A percentile compares a stretch with the other conserved stretches of the same genome.
Conservation (phyloP, 2,113 vertebrate species). For the Arizona elegans region DNA sequence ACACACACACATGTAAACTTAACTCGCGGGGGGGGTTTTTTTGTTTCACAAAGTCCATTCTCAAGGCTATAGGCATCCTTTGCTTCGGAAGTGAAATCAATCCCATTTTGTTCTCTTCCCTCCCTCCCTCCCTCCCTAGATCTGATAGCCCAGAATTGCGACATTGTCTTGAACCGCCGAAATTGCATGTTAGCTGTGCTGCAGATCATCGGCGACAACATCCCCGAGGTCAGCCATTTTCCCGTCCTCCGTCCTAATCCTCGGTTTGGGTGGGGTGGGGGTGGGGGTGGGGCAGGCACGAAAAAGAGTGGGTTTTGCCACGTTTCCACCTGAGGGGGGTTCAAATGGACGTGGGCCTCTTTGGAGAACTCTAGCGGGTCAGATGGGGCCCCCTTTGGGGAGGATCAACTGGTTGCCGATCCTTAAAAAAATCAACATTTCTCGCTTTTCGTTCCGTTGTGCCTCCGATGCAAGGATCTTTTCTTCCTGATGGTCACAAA, state of each 20-base stretch:
- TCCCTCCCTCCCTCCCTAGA: constrained; percentile 58
- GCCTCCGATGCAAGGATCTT: background rate
- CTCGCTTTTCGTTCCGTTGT: background rate
- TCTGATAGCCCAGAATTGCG: constrained; percentile 80
- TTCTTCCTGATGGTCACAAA: background rate
- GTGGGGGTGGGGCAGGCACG: too few species aligned
- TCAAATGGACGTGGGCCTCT: background rate
- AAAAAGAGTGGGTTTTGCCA: background rate
- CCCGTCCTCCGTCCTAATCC: too few species aligned
- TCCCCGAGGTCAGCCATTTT: constrained; percentile 78
- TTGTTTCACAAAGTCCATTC: too few species aligned
- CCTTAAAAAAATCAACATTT: background rate
- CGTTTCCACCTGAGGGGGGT: background rate
- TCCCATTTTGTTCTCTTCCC: background rate
- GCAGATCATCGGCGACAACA: constrained; percentile 85
- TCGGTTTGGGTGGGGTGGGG: background rate
- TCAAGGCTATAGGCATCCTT: rapidly evolving
- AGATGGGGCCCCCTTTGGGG: background rate
- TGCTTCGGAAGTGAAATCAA: background rate
- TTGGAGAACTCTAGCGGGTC: too few species aligned
- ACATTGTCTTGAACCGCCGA: constrained; percentile 78
- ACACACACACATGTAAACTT: background rate
- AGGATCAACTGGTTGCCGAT: rapidly evolving
- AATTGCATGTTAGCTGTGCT: constrained; percentile 78
- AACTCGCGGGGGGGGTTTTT: background rate